phyloP scores from a whole-genome alignment of 1,140 invertebrate species.

The Steinernema feltiae region DNA sequence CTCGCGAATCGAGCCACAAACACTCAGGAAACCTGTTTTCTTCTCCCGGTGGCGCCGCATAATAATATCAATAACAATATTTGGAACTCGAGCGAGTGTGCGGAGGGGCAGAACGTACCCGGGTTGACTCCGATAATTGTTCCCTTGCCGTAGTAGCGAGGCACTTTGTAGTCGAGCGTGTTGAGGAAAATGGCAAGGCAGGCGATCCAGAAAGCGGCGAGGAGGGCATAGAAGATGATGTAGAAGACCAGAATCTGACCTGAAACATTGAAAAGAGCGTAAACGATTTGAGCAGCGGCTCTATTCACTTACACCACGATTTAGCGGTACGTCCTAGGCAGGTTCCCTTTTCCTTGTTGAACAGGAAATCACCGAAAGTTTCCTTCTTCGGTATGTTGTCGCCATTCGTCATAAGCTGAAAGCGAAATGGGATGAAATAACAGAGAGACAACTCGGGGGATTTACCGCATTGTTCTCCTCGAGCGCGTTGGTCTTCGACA shows the following conservation, averaged over 20 bases:
- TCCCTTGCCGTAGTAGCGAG: constrained; percentile 56
- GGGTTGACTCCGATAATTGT: constrained; percentile 57
- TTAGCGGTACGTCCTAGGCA: constrained; percentile 55
- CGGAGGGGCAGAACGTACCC: constrained; percentile 35
- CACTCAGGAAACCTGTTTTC: constrained; percentile 19
- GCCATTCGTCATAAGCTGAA: constrained; percentile 36
- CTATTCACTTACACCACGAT: constrained; percentile 52
- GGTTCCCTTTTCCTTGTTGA: constrained; percentile 45
- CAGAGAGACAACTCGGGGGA: not conserved
- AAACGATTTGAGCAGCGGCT: constrained; percentile 19
- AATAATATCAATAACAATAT: constrained; percentile 11
- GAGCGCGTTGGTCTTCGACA: constrained; percentile 10
- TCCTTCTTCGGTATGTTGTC: constrained; percentile 22
- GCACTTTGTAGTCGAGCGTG: constrained; percentile 52
- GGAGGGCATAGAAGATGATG: constrained; percentile 52
- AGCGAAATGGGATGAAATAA: not conserved
- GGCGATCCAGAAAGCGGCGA: constrained; percentile 53
- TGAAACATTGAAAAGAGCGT: constrained; percentile 30
- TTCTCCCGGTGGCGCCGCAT: not conserved
- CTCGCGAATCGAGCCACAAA: not conserved
- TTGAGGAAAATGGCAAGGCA: constrained; percentile 51
- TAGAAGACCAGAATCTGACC: constrained; percentile 54
- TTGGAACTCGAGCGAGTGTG: not conserved
- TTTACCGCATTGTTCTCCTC: constrained; percentile 19
- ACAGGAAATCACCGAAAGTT: constrained; percentile 34